Conservation (phyloP, 1,140 invertebrate species). For the Trichonephila clavipes region DNA sequence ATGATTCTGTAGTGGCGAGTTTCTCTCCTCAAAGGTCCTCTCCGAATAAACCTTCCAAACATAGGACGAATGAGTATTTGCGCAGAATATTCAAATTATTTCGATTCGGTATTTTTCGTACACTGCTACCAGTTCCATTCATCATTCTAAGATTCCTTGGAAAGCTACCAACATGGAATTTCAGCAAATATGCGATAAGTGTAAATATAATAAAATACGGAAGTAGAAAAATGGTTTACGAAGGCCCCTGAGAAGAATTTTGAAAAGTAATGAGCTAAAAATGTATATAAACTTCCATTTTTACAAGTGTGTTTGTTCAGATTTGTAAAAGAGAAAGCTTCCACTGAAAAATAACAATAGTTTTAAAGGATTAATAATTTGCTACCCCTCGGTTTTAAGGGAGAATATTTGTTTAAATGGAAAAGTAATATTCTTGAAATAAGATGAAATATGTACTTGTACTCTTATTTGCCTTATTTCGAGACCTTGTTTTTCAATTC, state of each 20-base stretch:
- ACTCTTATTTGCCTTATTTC: no score
- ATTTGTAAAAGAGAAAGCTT: no score
- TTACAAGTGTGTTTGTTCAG: background rate
- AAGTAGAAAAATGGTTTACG: background rate
- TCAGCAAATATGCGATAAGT: constrained; percentile 16
- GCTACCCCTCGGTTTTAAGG: no score
- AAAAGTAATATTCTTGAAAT: no score
- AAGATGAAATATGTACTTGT: no score
- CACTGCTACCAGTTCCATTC: background rate
- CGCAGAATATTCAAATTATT: constrained; percentile 33
- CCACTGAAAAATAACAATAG: no score
- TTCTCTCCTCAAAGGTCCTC: background rate
- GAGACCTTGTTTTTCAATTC: no score
- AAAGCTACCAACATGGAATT: constrained; percentile 18
- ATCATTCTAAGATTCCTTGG: background rate
- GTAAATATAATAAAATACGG: background rate
- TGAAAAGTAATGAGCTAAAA: background rate
- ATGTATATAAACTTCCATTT: background rate
- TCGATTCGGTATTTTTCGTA: constrained; percentile 25
- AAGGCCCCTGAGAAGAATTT: background rate
- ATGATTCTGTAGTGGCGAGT: background rate
- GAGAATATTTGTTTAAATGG: no score
- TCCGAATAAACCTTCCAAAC: background rate
- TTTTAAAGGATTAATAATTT: no score
- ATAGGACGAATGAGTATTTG: background rate